Base-by-base conservation (phyloP, 1,140 invertebrate species). In the Belonocnema kinseyi region DNA sequence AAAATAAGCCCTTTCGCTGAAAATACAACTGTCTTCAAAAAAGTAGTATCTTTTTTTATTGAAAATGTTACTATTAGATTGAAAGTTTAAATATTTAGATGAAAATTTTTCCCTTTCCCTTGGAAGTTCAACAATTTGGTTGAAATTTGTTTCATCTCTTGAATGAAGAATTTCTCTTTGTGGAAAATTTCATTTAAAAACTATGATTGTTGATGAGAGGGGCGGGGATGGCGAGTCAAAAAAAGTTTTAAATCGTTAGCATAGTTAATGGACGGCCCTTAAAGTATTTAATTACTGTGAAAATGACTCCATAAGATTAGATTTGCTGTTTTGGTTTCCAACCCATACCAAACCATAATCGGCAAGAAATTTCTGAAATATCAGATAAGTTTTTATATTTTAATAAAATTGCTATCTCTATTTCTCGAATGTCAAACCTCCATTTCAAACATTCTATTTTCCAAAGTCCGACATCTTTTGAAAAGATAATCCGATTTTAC, bases 301-400 rank as follows among this genome's bases (percentile, higher is more conserved):
- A 17, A 50, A 58, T 21, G 33, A 13, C 21, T 82, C 76, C 10
- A 56, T 16, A 16, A 40, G 70, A 73, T 81, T 75, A 16, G n/a
- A 16, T 26, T 56, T 54, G 40, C 75, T 46, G 46, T 73, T 78
- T 16, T 72, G 76, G 50, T 86, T 80, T 19, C 86, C 88, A n/a
- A 90, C 79, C 88, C 88, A 90, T 16, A 85, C 78, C 21, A 90
- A 61, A 52, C 88, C 88, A 58, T 90, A 90, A 78, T 90, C 88
- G n/a, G 81, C 61, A 14, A 90, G 81, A 77, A 89, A 90, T 71
- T 85, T 87, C 88, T 90, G 33, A 10, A 77, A 79, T 12, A 19
- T 61, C 17, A 54, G 72, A 80, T 81, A 72, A 16, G 7, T 73
- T 72, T 66, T 26, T 58, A 70, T 33, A 13, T 2, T 53, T 73